Evolutionary conservation across 2,888 invertebrate species (phyloP), one percentile per base, ranked within the genome.

Genomic region (Watsonalla cultraria): DNA sequence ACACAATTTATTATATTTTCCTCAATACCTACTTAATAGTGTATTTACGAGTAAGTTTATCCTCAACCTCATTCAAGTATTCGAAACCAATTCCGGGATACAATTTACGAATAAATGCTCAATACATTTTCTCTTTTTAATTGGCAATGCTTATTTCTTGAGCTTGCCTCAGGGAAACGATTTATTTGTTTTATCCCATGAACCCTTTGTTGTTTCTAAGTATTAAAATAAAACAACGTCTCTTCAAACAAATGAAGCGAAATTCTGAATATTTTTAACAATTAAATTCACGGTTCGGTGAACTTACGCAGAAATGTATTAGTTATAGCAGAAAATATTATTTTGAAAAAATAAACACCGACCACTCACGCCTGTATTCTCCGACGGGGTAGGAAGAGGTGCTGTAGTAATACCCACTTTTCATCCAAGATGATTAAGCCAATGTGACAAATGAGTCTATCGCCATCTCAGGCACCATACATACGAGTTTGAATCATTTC

Each of bases 181-280:
- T 83, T 82, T 81, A 78, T 83, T 83, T 84, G 76, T 78, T 80
- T 82, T 84, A 83, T 83, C 82, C 80, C 61, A 55, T 60, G 69
- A 74, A 75, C 77, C 79, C 76, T 81, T 86, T 84, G 79, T 82
- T 82, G 74, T 76, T 39, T 69, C 58, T 59, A 66, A 74, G 78
- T 74, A 70, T 61, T 70, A 68, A 66, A 77, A 83, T 81, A 80
- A 84, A 84, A 72, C 81, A 75, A 78, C 82, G 68, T 80, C 78
- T 75, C 74, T 80, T 80, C 70, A 74, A 78, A 72, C 70, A 78
- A 84, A 84, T 81, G 78, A 79, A 80, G 78, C 72, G 75, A 80
- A 78, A 77, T 74, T 72, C 72, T 63, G 63, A 70, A 64, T 72
- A 72, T 66, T 70, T 68, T 66, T 62, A 63, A 63, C 74, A 77